Evolutionary conservation across 2,797 vertebrate species (phyloP).

Genomic region (Microctenopoma lineatum): DNA sequence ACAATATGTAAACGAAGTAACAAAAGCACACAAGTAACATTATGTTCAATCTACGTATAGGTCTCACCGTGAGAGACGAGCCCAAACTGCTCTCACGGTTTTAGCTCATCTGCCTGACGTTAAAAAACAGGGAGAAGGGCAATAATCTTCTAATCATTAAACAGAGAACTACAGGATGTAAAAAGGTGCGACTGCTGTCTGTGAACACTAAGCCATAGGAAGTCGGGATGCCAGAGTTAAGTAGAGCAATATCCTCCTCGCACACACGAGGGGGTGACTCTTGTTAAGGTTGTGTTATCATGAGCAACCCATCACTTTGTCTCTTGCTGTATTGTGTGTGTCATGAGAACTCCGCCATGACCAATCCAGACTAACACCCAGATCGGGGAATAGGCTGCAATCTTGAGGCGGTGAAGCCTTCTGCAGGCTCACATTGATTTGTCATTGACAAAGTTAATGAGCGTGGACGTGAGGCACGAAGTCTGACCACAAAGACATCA

Average conservation of each 20-base stretch:
- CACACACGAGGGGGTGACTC: constrained; percentile 35
- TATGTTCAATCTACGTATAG: not conserved
- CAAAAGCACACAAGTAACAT: not conserved
- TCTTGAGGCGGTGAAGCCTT: constrained; percentile 58
- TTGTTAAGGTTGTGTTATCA: constrained; percentile 59
- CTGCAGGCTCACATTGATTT: constrained; percentile 73
- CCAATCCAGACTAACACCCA: constrained; percentile 38
- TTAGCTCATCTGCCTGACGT: constrained; percentile 54
- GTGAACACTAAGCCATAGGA: constrained; percentile 55
- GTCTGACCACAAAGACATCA: constrained; percentile 80
- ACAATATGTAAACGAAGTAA: not conserved
- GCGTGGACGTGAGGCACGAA: constrained; percentile 75
- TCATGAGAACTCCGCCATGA: constrained; percentile 55
- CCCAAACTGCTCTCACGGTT: constrained; percentile 43
- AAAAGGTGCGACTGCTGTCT: constrained; percentile 58
- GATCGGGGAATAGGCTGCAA: constrained; percentile 62
- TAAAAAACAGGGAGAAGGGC: constrained; percentile 46
- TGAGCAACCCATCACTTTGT: constrained; percentile 32
- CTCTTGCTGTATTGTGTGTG: constrained; percentile 52
- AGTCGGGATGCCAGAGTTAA: constrained; percentile 58
- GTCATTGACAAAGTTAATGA: constrained; percentile 82
- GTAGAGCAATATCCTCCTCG: constrained; percentile 67
- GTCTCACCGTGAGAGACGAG: constrained; percentile 44
- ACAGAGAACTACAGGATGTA: constrained; percentile 59
- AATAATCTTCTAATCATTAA: constrained; percentile 64